phyloP scores from a whole-genome alignment of 2,113 vertebrate species.

The Xenopus borealis region DNA sequence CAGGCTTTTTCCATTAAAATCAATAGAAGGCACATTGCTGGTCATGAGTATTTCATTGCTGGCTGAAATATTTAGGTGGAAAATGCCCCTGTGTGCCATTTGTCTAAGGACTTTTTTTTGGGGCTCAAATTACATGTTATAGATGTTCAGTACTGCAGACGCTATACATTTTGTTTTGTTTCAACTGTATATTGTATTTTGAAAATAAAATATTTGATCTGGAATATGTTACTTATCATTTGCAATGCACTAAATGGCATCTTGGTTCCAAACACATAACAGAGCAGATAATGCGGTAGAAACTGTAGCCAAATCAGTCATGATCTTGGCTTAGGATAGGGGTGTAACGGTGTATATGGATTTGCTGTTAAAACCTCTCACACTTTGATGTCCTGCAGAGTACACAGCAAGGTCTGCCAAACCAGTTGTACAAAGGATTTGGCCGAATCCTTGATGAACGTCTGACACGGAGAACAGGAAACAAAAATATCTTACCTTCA shows the following conservation, averaged over 20 bases:
- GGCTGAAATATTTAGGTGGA: too few relatives aligned
- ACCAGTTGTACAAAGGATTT: constrained; percentile 23
- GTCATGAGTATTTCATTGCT: too few relatives aligned
- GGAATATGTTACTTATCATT: not conserved
- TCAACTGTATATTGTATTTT: not conserved
- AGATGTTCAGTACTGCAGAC: too few relatives aligned
- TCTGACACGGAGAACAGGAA: constrained; percentile 57
- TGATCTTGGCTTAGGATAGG: constrained; percentile 45
- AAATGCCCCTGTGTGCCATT: too few relatives aligned
- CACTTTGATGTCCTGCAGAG: constrained; percentile 46
- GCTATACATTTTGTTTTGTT: not conserved
- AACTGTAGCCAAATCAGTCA: constrained; percentile 2
- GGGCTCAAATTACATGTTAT: too few relatives aligned
- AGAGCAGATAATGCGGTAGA: constrained; percentile 3
- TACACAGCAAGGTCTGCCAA: constrained; percentile 49
- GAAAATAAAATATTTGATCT: not conserved
- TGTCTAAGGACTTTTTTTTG: too few relatives aligned
- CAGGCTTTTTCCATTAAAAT: too few relatives aligned
- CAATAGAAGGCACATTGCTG: too few relatives aligned
- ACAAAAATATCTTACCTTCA: constrained; percentile 66
- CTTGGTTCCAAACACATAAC: constrained; percentile 15
- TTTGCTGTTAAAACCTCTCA: constrained; percentile 30
- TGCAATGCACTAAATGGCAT: not conserved
- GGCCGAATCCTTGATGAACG: constrained; percentile 55
- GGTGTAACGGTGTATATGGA: constrained; percentile 22